Evolutionary conservation across 2,113 vertebrate genomes (phyloP), one percentile per base, ranked within the genome.

Genomic region (Carassius gibelio): DNA sequence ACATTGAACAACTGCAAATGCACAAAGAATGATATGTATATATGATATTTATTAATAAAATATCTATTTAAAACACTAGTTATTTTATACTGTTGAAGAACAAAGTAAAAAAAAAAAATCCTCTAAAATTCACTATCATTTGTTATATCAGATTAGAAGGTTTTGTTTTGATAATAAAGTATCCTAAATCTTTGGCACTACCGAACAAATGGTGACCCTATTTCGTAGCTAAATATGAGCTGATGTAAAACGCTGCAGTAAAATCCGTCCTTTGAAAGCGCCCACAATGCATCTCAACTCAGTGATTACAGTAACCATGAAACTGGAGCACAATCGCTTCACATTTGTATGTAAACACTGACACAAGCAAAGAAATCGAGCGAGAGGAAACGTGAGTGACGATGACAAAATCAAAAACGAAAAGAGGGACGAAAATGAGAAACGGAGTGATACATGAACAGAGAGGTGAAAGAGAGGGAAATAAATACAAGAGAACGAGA

Each of bases 261-360:
- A 59, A 75, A 55, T 52, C 42, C 7, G 42, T 42, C 59, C 64
- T 61, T 69, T 81, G n/a, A 69, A 81, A 81, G 62, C 26, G 3
- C 62, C 68, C 45, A 76, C 69, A 45, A 17, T 21, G 6, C 45
- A 55, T 50, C 68, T 72, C 38, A 45, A 26, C 69, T 64, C 38
- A n/a, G 17, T 30, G 42, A 85, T 36, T 42, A 85, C 62, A 85
- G 84, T 74, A 45, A 68, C 48, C 62, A 45, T 85, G 79, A 64
- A 82, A 82, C 55, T 34, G 21, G 55, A 14, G 21, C 55, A 61
- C 26, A 84, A 68, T 81, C 61, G 50, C 79, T 78, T 74, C 36
- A 69, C 74, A 78, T 89, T 85, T 85, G 85, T 82, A 84, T 87
- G 71, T 66, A 85, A 80, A 89, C 34, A 89, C 83, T 36, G 66